phyloP scores from a whole-genome alignment of 2,113 vertebrate species.

The Lophius piscatorius region DNA sequence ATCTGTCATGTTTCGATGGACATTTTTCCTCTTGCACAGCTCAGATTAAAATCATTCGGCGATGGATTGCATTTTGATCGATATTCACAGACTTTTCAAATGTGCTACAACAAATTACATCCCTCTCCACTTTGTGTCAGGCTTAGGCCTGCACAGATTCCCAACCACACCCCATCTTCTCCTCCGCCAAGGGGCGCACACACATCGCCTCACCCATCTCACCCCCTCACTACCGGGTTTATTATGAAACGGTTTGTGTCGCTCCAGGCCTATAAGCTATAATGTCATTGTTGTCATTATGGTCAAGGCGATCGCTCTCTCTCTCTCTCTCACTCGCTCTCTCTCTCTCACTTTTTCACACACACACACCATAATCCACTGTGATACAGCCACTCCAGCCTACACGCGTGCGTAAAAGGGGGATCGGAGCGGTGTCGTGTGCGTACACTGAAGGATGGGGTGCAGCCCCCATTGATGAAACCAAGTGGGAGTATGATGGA shows the following conservation, averaged over 20 bases:
- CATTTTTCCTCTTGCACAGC: too few relatives aligned
- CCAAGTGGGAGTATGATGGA: conserved; percentile 43
- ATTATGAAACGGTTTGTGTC: conserved; percentile 22
- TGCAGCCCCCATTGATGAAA: conserved; percentile 63
- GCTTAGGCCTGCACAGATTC: conserved; percentile 55
- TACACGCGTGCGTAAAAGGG: conserved; percentile 8
- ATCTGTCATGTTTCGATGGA: too few relatives aligned
- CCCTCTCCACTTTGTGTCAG: conserved; percentile 12
- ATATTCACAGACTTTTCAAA: neutral
- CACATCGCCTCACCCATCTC: conserved; percentile 8
- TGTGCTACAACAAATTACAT: neutral
- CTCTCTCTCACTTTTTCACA: conserved; percentile 1
- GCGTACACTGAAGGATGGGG: conserved; percentile 39
- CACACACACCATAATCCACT: neutral
- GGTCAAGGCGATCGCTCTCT: conserved; percentile 7
- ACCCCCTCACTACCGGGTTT: conserved; percentile 20
- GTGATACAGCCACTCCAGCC: conserved; percentile 20
- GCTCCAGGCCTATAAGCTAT: conserved; percentile 22
- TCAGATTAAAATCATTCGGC: too few relatives aligned
- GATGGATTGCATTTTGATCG: too few relatives aligned
- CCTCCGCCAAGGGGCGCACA: conserved; percentile 23
- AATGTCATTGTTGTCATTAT: conserved; percentile 43
- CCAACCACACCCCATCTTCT: conserved; percentile 74
- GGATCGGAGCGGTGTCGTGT: conserved; percentile 14
- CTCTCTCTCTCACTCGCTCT: neutral